phyloP scores from a whole-genome alignment of 2,797 vertebrate species.

The Borostomias antarcticus region DNA sequence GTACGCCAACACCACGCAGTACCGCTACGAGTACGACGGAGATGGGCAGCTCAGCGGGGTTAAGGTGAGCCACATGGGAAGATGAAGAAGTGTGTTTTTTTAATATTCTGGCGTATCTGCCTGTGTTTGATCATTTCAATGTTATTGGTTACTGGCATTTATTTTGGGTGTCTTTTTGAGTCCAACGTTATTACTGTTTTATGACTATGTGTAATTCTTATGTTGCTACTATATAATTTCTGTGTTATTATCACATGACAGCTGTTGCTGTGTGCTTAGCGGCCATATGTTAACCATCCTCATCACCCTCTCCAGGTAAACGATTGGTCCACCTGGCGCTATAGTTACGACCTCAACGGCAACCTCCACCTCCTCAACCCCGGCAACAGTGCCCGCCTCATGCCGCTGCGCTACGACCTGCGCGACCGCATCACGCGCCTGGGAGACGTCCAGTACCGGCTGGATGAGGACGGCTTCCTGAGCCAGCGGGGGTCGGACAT shows the following conservation, averaged over 20 bases:
- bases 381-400: conserved; percentile 90
- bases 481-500: conserved; percentile 91
- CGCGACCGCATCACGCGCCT: conserved; percentile 95
- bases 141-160: too few species aligned
- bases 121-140: too few species aligned
- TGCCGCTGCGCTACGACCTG: conserved; percentile 95
- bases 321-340: conserved; percentile 97
- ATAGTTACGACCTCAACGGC: conserved; percentile 97
- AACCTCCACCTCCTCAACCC: conserved; percentile 97
- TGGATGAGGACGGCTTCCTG: conserved; percentile 95
- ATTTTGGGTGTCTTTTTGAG: too few species aligned
- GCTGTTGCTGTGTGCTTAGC: neutral
- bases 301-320: conserved; percentile 77
- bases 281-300: neutral
- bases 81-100: too few species aligned
- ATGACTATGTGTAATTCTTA: too few species aligned
- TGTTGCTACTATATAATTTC: too few species aligned
- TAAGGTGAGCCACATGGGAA: conserved; percentile 63
- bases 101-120: too few species aligned
- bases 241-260: neutral
- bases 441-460: conserved; percentile 93
- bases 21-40: conserved; percentile 96
- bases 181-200: too few species aligned
- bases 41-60: conserved; percentile 96
- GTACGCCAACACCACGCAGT: conserved; percentile 97